These are phyloP conservation scores for Distichodus sexfasciatus DNA, from an alignment of 2,797 vertebrate species.

Conservation along the genomic window DNA sequence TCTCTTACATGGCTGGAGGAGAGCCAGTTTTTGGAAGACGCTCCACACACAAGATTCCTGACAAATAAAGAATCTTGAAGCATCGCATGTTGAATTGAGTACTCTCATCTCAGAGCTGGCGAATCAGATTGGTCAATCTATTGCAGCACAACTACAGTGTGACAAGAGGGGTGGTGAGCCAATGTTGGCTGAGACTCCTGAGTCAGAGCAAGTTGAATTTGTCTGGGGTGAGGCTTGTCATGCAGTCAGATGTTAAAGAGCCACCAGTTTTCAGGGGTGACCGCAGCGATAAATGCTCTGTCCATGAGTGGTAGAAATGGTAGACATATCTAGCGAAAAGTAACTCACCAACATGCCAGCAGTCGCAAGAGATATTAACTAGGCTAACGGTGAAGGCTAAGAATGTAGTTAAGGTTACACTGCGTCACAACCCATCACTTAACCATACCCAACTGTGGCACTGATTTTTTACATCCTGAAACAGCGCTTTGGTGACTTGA, in stretches of 20 bases:
- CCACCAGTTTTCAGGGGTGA: slow-evolving; percentile 30
- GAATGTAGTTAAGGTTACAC: slow-evolving; percentile 39
- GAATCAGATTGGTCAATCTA: too few species aligned
- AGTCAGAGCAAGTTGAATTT: too few species aligned
- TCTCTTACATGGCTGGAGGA: too few species aligned
- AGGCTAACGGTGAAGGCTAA: slow-evolving; percentile 42
- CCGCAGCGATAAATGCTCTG: slow-evolving; percentile 27
- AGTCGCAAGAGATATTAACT: slow-evolving; percentile 26
- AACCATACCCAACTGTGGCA: neutral
- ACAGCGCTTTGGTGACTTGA: slow-evolving; percentile 36
- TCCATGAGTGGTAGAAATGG: slow-evolving; percentile 36
- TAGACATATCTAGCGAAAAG: slow-evolving; percentile 34
- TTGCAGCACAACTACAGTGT: too few species aligned
- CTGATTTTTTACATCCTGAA: slow-evolving; percentile 32
- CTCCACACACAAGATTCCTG: too few species aligned
- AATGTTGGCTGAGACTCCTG: too few species aligned
- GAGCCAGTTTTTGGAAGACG: too few species aligned
- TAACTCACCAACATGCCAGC: neutral
- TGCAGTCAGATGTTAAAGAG: slow-evolving; percentile 32
- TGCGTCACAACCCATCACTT: slow-evolving; percentile 32
- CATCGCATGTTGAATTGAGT: too few species aligned
- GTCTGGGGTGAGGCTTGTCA: slow-evolving; percentile 37
- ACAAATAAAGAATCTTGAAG: too few species aligned
- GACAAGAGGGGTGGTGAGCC: too few species aligned
- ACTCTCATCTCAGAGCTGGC: too few species aligned